Percentiles rank a stretch among this genome's conserved stretches.
Conservation (phyloP, 1,140 invertebrate species). For the Drosophila novamexicana region DNA sequence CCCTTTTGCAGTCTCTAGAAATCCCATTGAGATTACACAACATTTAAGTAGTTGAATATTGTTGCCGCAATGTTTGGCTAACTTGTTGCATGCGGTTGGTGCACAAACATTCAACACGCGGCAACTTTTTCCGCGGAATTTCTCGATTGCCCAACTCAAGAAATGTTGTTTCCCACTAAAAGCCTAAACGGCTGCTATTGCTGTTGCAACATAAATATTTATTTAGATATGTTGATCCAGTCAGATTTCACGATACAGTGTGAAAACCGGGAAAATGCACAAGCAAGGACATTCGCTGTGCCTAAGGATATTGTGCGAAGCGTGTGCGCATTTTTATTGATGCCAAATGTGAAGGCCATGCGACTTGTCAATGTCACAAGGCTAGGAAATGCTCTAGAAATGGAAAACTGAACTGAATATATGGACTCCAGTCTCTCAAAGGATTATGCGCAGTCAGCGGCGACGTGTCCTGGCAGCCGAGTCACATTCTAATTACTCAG, state of each 20-base stretch:
- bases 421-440: conserved; percentile 13
- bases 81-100: conserved; percentile 59
- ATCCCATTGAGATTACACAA: conserved; percentile 33
- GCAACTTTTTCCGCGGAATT: conserved; percentile 32
- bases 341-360: conserved; percentile 36
- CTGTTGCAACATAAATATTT: conserved; percentile 69
- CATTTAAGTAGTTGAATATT: background rate
- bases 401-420: background rate
- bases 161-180: conserved; percentile 66
- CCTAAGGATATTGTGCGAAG: background rate
- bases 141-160: conserved; percentile 9
- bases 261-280: conserved; percentile 64
- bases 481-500: conserved; percentile 7
- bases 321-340: conserved; percentile 50
- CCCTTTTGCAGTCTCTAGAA: background rate
- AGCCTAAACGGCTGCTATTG: conserved; percentile 61
- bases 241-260: conserved; percentile 67
- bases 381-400: conserved; percentile 2
- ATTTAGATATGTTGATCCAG: conserved; percentile 74
- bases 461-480: conserved; percentile 4
- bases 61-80: conserved; percentile 60
- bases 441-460: conserved; percentile 15
- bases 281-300: conserved; percentile 49
- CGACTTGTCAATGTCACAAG: conserved; percentile 8
- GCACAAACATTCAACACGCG: conserved; percentile 32